Evolutionary conservation across 2,888 invertebrate species (phyloP).

Genomic region (Salpingus planirostris): DNA sequence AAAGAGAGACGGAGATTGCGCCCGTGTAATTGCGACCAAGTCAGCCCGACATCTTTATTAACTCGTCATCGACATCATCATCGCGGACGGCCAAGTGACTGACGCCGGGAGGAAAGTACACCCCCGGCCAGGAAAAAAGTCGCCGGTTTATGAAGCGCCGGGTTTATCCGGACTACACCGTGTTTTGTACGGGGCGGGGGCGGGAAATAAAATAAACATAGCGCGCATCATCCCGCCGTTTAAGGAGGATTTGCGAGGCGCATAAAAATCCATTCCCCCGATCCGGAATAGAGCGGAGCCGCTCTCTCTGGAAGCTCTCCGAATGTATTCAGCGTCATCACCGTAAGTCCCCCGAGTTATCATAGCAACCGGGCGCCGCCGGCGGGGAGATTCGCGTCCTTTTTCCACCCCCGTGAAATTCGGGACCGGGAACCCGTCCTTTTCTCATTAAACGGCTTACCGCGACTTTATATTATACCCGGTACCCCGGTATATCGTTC

Average conservation of each 20-base stretch:
- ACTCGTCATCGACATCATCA: conserved; percentile 20
- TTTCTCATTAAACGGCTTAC: conserved; percentile 37
- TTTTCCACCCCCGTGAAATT: conserved; percentile 16
- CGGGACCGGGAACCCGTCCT: conserved; percentile 18
- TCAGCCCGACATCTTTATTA: conserved; percentile 32
- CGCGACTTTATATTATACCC: too few relatives aligned
- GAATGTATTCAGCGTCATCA: conserved; percentile 22
- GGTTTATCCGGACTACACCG: too few relatives aligned
- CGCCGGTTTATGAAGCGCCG: too few relatives aligned
- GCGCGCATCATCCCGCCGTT: conserved; percentile 11
- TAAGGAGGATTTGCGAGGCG: conserved; percentile 16
- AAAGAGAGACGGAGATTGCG: conserved; percentile 2
- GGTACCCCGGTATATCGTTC: too few relatives aligned
- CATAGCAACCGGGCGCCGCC: conserved; percentile 16
- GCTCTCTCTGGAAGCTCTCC: conserved; percentile 15
- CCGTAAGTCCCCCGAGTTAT: conserved; percentile 21
- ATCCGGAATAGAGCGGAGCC: too few relatives aligned
- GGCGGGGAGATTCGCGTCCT: too few relatives aligned
- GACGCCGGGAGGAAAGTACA: too few relatives aligned
- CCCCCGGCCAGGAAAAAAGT: too few relatives aligned
- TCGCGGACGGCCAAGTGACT: too few relatives aligned
- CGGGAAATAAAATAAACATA: conserved; percentile 15
- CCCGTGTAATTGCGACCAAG: conserved; percentile 29
- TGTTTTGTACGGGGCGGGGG: too few relatives aligned
- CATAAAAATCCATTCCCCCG: conserved; percentile 12